Evolutionary conservation across 2,113 vertebrate genomes (phyloP).

Genomic region (Bungarus multicinctus): DNA sequence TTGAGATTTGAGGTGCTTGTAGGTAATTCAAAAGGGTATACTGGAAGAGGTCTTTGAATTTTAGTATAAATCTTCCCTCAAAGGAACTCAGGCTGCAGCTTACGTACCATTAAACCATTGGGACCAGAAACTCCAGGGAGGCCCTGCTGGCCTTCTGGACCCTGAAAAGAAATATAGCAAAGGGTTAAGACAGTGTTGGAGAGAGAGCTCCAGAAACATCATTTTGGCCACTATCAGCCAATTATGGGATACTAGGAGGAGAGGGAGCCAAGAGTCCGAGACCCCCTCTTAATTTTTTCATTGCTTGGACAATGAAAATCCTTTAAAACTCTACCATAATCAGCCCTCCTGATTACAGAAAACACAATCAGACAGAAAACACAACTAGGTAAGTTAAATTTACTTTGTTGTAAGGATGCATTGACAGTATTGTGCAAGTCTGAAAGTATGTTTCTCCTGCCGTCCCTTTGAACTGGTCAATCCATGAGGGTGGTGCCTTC

Average conservation of each 20-base stretch:
- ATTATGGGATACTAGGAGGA: background rate
- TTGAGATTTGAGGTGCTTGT: background rate
- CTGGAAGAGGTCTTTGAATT: background rate
- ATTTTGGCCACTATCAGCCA: background rate
- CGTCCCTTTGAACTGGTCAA: background rate
- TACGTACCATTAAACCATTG: conserved; percentile 65
- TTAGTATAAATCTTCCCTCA: background rate
- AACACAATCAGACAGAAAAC: background rate
- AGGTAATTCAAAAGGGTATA: background rate
- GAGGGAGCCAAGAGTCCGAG: background rate
- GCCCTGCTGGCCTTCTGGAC: conserved; percentile 62
- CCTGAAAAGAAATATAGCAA: conserved; percentile 39
- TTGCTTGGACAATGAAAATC: background rate
- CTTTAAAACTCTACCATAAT: background rate
- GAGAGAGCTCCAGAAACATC: background rate
- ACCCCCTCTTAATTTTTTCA: background rate
- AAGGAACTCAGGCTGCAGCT: rapidly evolving
- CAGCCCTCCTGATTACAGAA: background rate
- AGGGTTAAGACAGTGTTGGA: background rate
- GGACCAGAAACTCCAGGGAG: conserved; percentile 56
- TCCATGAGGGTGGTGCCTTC: background rate
- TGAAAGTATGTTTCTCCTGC: background rate
- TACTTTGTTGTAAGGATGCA: background rate
- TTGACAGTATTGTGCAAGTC: background rate
- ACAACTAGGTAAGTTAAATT: background rate